Evolutionary conservation across 2,888 invertebrate genomes (phyloP), one percentile per base, ranked within the genome.

Genomic region (Agonopterix heracliana): DNA sequence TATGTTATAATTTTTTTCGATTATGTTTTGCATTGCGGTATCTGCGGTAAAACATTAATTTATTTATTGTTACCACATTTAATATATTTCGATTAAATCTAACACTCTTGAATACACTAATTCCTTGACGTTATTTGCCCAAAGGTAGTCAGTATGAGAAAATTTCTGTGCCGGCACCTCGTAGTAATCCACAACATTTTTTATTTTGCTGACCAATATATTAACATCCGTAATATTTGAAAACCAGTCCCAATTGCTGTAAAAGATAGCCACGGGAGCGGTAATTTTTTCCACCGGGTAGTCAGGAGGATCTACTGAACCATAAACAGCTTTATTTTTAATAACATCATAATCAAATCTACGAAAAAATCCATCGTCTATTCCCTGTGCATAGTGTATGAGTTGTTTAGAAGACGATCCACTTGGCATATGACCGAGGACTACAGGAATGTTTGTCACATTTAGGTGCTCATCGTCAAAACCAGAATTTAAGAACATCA

Each of bases 321-420:
- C 56, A 45, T 70, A 70, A 3, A 48, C 41, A 41, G 47, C 35
- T 42, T 45, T 3, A 48, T 74, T 76, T 34, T 45, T 49, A 8
- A 17, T 12, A 3, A 35, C 9, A 7, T 67, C 68, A 36, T 63
- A 56, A 34, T 74, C 67, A 46, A 54, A 76, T 34, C 55, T 59
- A 10, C 54, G 48, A 47, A 75, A 75, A 9, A 53, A 46, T 8
- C 53, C 54, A 2, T 62, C 59, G 12, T 52, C 43, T 4, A 64
- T 44, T n/a, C 46, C 48, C 55, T 75, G 76, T 41, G 56, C 54
- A 45, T 61, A 71, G 52, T 74, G 76, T 12, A 61, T 26, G 10
- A 90, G 52, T 53, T 89, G 87, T 55, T 80, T 74, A 0, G 72
- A 64, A 1, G 90, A 86, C 0, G 82, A 70, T 0, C 90, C 90